Evolutionary conservation across 2,888 invertebrate genomes (phyloP), one percentile per base, ranked within the genome.

Genomic region (Protodeltote pygarga): DNA sequence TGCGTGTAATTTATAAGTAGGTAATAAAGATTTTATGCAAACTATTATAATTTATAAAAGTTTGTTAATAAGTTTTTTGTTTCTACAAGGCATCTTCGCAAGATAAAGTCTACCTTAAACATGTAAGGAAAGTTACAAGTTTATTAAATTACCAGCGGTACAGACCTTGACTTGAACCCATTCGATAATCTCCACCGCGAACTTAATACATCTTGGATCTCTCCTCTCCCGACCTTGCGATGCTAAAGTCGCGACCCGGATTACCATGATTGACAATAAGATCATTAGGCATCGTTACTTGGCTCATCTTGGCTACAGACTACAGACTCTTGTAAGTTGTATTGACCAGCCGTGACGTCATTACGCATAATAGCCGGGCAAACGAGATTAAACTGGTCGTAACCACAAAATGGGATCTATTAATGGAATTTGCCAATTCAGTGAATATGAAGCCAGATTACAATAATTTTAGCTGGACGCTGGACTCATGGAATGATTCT

Each of bases 401-500:
- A 50, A 23, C 49, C 46, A 21, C 37, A 39, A 32, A 59, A 58
- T 23, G 17, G 60, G 31, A 64, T 68, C 23, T 24, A 53, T 27
- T 53, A 59, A 50, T 59, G 50, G 41, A 47, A 50, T 65, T 51
- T 50, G 10, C 32, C 47, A 24, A 59, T 59, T 50, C 28, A 53
- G 34, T 65, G 41, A 27, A 35, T 53, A 19, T 17, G 35, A 13
- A 38, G 13, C 8, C 11, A 8, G 24, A 41, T 38, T 50, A 37
- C 29, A 10, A 50, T 28, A 24, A 50, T 32, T 63, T 35, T 37
- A 29, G 23, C 59, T 35, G 25, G 21, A 24, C 31, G 19, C 24
- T 32, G 4, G 16, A 3, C 9, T 11, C 5, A 6, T 5, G 19
- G 17, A 16, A 10, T 11, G 8, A 5, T 35, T 9, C 34, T 17